Conservation (phyloP, 2,113 vertebrate species). For the Pelodiscus sinensis region DNA sequence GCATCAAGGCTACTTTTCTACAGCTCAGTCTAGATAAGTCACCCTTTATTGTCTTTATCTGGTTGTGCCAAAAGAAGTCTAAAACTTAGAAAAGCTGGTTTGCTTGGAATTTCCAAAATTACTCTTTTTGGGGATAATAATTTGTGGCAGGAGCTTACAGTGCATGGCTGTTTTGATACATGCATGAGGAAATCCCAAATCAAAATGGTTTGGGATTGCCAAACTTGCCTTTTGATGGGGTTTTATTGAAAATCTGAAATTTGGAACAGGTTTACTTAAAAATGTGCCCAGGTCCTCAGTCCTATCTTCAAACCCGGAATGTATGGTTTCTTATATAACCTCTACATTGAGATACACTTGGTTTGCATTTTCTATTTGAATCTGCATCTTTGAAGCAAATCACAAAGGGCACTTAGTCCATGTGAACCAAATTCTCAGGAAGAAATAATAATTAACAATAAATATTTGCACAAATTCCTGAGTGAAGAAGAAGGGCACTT, state of each 20-base stretch:
- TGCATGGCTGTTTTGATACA: background rate
- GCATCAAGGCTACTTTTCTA: background rate
- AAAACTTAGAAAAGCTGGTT: background rate
- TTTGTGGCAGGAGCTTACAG: background rate
- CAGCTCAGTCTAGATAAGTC: background rate
- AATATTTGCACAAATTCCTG: no score
- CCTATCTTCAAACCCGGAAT: background rate
- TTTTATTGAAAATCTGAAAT: background rate
- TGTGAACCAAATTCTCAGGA: background rate
- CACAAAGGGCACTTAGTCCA: background rate
- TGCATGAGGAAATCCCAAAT: background rate
- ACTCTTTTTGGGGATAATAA: background rate
- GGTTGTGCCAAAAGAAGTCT: background rate
- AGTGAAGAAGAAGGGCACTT: no score
- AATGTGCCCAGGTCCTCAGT: background rate
- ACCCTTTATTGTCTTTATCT: background rate
- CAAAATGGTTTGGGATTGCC: background rate
- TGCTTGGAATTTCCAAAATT: slow-evolving; percentile 15
- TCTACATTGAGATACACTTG: background rate
- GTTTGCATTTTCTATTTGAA: background rate
- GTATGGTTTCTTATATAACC: background rate
- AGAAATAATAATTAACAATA: background rate
- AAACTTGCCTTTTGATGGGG: background rate
- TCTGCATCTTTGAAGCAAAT: background rate
- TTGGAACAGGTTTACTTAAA: background rate